phyloP scores from a whole-genome alignment of 2,797 vertebrate species.

The Thaleichthys pacificus region DNA sequence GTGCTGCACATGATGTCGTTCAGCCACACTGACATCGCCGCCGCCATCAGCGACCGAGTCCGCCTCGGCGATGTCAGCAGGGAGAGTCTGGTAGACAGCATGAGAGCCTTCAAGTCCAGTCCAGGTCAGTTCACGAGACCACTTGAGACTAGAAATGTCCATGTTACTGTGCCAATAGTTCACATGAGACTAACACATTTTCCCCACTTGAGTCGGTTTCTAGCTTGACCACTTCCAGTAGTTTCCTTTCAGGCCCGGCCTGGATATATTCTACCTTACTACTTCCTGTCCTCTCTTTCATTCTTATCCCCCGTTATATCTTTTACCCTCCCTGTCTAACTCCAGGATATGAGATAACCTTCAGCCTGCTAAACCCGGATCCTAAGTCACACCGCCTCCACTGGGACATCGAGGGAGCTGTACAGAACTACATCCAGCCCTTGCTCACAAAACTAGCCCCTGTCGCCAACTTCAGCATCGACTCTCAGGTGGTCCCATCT shows the following conservation, averaged over 20 bases:
- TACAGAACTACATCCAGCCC: constrained; percentile 84
- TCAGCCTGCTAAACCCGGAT: constrained; percentile 94
- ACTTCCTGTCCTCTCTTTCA: neutral
- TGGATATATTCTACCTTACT: neutral
- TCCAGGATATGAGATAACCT: constrained; percentile 94
- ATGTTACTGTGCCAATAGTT: no score
- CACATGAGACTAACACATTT: no score
- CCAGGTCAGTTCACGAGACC: constrained; percentile 75
- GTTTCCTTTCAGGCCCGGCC: neutral
- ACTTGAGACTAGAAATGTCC: no score
- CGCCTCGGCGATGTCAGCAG: constrained; percentile 74
- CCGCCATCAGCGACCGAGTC: constrained; percentile 84
- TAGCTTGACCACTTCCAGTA: neutral
- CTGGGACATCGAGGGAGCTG: constrained; percentile 90
- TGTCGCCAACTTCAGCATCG: constrained; percentile 92
- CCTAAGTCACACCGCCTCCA: constrained; percentile 87
- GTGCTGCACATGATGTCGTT: constrained; percentile 88
- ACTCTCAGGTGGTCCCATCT: constrained; percentile 83
- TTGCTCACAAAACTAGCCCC: constrained; percentile 84
- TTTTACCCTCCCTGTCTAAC: neutral
- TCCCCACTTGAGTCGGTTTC: neutral
- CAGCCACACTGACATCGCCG: constrained; percentile 78
- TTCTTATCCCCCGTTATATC: neutral
- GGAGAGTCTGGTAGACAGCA: constrained; percentile 78
- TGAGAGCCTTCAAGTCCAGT: constrained; percentile 92